These are phyloP conservation scores for Hystrix brachyura DNA, from an alignment of 2,113 vertebrate species.

Conservation along the genomic window DNA sequence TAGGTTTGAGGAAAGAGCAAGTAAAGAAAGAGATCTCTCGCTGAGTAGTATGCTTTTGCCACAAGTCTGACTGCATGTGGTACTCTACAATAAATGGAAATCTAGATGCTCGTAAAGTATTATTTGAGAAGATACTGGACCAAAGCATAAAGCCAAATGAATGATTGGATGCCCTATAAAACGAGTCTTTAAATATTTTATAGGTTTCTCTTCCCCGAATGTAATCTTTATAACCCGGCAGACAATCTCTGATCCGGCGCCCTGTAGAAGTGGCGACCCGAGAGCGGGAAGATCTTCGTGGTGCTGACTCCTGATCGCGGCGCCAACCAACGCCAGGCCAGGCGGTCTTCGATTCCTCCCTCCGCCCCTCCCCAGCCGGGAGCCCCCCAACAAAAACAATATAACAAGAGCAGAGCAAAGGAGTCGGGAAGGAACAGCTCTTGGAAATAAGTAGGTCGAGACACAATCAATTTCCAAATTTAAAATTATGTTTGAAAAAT, in stretches of 20 bases:
- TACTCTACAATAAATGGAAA: neutral
- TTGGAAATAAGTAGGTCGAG: conserved; percentile 83
- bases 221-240: neutral
- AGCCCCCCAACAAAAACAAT: conserved; percentile 80
- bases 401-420: conserved; percentile 78
- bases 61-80: neutral
- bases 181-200: neutral
- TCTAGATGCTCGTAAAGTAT: neutral
- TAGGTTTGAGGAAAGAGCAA: neutral
- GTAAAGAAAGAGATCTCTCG: neutral
- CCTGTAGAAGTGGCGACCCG: neutral
- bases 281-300: conserved; percentile 49
- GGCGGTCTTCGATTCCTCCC: conserved; percentile 51
- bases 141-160: neutral
- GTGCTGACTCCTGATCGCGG: neutral
- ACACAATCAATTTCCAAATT: conserved; percentile 85
- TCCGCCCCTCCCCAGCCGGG: conserved; percentile 51
- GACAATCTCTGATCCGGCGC: rapidly evolving
- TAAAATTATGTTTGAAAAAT: conserved; percentile 86
- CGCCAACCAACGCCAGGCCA: neutral
- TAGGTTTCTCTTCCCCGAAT: neutral
- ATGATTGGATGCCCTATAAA: neutral
- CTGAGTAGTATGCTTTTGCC: neutral
- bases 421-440: conserved; percentile 67
- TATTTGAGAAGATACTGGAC: neutral